Percentiles rank a stretch among this genome's conserved stretches.
These are phyloP conservation scores for Eunapius fragilis DNA, from an alignment of 37 sponge, comb jelly and placozoan species.

Conservation along the genomic window DNA sequence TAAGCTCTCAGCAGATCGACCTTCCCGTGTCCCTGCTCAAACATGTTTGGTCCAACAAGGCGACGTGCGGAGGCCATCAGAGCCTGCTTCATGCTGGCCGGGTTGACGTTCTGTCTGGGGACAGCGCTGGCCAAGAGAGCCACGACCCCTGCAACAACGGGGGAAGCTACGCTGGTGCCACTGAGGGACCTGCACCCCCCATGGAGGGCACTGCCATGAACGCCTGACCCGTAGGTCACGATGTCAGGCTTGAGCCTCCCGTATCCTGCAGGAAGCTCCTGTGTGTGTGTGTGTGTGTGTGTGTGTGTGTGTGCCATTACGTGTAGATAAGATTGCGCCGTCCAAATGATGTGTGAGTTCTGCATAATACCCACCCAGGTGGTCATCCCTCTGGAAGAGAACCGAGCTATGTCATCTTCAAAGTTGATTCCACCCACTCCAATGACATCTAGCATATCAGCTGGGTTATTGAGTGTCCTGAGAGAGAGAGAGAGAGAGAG, in stretches of 20 bases:
- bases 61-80: constrained; percentile 93
- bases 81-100: constrained; percentile 98
- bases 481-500: neutral
- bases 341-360: too few species aligned
- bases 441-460: constrained; percentile 99
- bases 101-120: constrained; percentile 67
- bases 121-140: constrained; percentile 90
- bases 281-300: neutral
- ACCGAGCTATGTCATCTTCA: constrained; percentile 92
- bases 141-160: constrained; percentile 97
- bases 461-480: constrained; percentile 98
- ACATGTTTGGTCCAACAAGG: constrained; percentile 87
- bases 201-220: constrained; percentile 85
- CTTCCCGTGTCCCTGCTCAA: constrained; percentile 97
- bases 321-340: too few species aligned
- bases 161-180: constrained; percentile 99
- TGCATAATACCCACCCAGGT: constrained; percentile 74
- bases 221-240: constrained; percentile 96
- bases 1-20: constrained; percentile 90
- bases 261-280: constrained; percentile 96
- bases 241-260: constrained; percentile 99
- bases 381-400: constrained; percentile 99
- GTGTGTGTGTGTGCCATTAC: too few species aligned
- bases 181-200: constrained; percentile 95
- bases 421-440: constrained; percentile 98